Evolutionary conservation across 1,140 invertebrate species (phyloP).

Genomic region (Ruditapes philippinarum): DNA sequence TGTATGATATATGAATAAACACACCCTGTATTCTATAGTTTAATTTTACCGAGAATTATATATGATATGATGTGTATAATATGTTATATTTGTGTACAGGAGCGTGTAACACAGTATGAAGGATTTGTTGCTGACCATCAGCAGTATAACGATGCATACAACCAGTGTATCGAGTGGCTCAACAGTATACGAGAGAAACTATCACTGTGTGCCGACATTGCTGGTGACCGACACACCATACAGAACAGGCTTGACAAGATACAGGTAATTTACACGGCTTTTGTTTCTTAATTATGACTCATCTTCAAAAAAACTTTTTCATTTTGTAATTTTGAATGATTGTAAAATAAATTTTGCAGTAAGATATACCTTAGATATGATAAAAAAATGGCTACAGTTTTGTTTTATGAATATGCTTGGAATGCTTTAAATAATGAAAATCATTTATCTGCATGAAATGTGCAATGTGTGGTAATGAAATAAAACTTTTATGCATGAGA

Average conservation of each 20-base stretch:
- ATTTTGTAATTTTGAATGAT: not conserved
- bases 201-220: slow-evolving; percentile 94
- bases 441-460: too few species aligned
- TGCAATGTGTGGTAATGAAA: too few species aligned
- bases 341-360: too few species aligned
- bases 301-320: not conserved
- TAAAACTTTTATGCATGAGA: too few species aligned
- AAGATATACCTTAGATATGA: too few species aligned
- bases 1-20: too few species aligned
- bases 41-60: too few species aligned
- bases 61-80: too few species aligned
- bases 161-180: slow-evolving; percentile 96
- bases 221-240: slow-evolving; percentile 95
- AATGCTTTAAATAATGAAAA: not conserved
- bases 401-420: not conserved
- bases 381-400: too few species aligned
- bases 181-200: slow-evolving; percentile 95
- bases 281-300: not conserved
- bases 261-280: slow-evolving; percentile 88
- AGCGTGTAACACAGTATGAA: slow-evolving; percentile 90
- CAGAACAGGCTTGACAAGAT: slow-evolving; percentile 97
- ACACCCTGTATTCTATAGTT: too few species aligned
- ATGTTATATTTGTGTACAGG: slow-evolving; percentile 76
- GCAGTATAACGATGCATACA: slow-evolving; percentile 95
- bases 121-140: slow-evolving; percentile 96